Evolutionary conservation across 2,113 vertebrate genomes (phyloP), one percentile per base, ranked within the genome.

Genomic region (Clarias macrocephalus): DNA sequence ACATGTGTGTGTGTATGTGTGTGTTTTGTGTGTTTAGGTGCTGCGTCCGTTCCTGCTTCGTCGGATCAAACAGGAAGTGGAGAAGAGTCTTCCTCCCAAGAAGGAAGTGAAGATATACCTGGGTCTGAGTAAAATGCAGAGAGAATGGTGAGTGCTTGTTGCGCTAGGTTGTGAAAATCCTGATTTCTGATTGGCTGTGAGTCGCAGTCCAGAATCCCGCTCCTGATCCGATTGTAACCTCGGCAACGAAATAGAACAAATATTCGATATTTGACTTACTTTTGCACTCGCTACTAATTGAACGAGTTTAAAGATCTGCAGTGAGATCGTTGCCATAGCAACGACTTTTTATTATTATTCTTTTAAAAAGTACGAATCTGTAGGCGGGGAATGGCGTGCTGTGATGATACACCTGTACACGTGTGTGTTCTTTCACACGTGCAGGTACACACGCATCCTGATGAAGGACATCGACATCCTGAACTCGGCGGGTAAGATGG

Each of bases 381-480:
- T 28, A 52, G 76, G 52, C 13, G n/a, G 52, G 52, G 76, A 52
- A 56, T 79, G 19, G 12, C 21, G 21, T 62, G 57, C 18, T 63
- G 63, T 5, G 21, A 48, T 84, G 72, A 68, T 92, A 89, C 42
- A 48, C 70, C 42, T 80, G 91, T 2, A 2, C 65, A 82, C 59
- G 33, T 23, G 75, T 86, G 16, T 68, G 62, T 86, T 23, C 7
- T 48, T 8, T 7, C 48, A 48, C 48, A 48, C 16, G 3, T 77
- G 75, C 73, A 97, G 97, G 97, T 97, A 97, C 87, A 97, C 96
- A 23, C 96, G 94, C 89, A 97, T 97, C 84, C 92, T 97, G 91
- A 97, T 97, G 97, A 97, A 97, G 91, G 96, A 97, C 89, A 97
- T 97, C 3, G 97, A 97, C 87, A 95, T 97, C 92, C 94, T 97